Evolutionary conservation across 1,140 invertebrate genomes (phyloP), one percentile per base, ranked within the genome.

Genomic region (Psix sp.): DNA sequence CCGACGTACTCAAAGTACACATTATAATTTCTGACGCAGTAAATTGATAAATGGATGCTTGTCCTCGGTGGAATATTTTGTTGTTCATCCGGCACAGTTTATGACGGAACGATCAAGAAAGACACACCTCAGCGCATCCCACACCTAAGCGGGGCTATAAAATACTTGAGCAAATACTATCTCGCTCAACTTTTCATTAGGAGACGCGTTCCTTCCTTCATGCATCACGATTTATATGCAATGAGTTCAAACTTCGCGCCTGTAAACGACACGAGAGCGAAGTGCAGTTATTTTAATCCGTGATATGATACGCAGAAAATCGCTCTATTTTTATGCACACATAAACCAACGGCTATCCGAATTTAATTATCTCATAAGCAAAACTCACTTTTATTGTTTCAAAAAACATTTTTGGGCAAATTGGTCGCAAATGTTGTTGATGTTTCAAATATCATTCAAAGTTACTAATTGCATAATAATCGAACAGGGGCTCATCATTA

Each of bases 221-320:
- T 57, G 57, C 51, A 38, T 39, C 40, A 29, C 73, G 66, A 70
- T 76, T 71, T 76, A 76, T 76, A 76, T 76, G 66, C 73, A 76
- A 74, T 42, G 63, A 74, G 57, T 63, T 74, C 56, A 59, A 45
- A 26, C 40, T 51, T 67, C 49, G 54, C 46, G 52, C 46, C 65
- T 51, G 52, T 68, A 43, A 68, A 68, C 46, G 65, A 70, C 54
- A 21, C 60, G 59, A 68, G 56, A 59, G 16, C 43, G 17, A 11
- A 10, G 38, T 13, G 24, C 36, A 43, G 63, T 48, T 29, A 35
- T 66, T 66, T 66, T 66, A 56, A 66, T 66, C 40, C 26, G 24
- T 56, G 31, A 66, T 56, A 66, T 56, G 49, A 17, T 24, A 56
- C 42, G 35, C 7, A 24, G 24, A 56, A 56, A 39, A 54, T 40